A percentile compares a stretch with the other conserved stretches of the same genome.
phyloP scores from a whole-genome alignment of 2,113 vertebrate genomes.

The Aphyosemion australe region DNA sequence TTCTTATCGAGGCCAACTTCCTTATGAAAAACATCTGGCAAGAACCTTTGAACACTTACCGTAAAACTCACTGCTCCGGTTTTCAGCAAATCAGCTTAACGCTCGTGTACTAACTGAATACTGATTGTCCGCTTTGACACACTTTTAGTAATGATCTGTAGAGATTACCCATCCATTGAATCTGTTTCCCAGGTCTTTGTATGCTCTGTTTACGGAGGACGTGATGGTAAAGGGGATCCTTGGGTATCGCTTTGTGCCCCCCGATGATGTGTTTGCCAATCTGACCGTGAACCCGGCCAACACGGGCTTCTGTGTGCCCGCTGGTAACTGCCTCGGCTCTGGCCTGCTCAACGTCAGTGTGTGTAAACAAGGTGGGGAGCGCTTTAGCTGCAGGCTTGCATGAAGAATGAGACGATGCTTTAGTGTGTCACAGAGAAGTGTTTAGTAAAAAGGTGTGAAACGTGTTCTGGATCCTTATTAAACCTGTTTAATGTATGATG shows the following conservation, averaged over 20 bases:
- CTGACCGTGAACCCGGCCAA: constrained; percentile 84
- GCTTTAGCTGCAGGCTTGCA: too few relatives aligned
- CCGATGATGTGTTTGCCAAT: constrained; percentile 87
- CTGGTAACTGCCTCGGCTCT: constrained; percentile 87
- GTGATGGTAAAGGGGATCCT: constrained; percentile 81
- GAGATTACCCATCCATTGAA: constrained; percentile 11
- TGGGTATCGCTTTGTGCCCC: constrained; percentile 86
- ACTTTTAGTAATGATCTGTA: neutral
- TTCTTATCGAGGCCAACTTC: too few relatives aligned
- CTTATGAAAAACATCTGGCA: too few relatives aligned
- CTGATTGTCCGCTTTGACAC: neutral
- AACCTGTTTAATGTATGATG: too few relatives aligned
- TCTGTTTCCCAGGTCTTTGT: constrained; percentile 84
- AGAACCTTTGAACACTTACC: neutral
- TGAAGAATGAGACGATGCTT: too few relatives aligned
- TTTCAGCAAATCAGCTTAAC: constrained; percentile 24
- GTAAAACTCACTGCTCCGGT: constrained; percentile 10
- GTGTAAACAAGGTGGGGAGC: constrained; percentile 87
- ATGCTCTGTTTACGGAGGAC: constrained; percentile 83
- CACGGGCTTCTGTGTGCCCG: constrained; percentile 89
- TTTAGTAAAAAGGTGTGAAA: too few relatives aligned
- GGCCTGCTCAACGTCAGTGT: constrained; percentile 89
- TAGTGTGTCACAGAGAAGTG: too few relatives aligned
- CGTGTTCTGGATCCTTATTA: too few relatives aligned
- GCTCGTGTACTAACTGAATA: neutral